Evolutionary conservation across 2,113 vertebrate genomes (phyloP), one percentile per base, ranked within the genome.

Genomic region (Tetrao urogallus): DNA sequence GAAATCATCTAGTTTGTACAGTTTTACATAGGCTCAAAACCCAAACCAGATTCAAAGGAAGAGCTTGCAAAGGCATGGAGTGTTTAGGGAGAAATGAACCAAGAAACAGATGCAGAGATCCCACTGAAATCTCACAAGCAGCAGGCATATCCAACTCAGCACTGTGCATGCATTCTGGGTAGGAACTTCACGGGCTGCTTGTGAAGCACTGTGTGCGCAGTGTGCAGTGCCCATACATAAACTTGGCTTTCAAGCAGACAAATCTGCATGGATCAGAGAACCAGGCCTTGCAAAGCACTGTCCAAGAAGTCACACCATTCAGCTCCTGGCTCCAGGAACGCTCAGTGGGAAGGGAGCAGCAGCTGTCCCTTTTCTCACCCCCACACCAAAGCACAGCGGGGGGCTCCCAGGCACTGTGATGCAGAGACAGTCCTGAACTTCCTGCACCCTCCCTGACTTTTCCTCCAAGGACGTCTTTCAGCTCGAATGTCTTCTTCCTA

Each of bases 191-290:
- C n/a, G 27, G 56, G 30, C 22, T 20, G 28, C 13, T 36, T 8
- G 32, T 38, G 38, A 38, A 38, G 38, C 38, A 38, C 38, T 38
- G 38, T 38, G 38, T 0, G 0, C 16, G 28, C 50, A 38, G 16
- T 1, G 1, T 1, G 40, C 40, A 28, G 27, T 1, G 13, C 11
- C 57, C 43, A 7, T 6, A 34, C 12, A 4, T 11, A 21, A 52
- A 21, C 66, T 79, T 64, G 34, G 71, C 40, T 61, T 10, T 72
- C 45, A 7, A 4, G 21, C 0, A 0, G 30, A 19, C 36, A 27
- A 17, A 72, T 11, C 30, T 0, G 0, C 1, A 11, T 2, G 0
- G 0, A 7, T 78, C 45, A 63, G 77, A 64, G 82, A 60, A 11
- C 12, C 18, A 67, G 43, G 21, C 21, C 38, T 25, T 3, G 15